These are phyloP conservation scores for Catocala fraxini DNA, from an alignment of 2,888 invertebrate species.

Conservation along the genomic window DNA sequence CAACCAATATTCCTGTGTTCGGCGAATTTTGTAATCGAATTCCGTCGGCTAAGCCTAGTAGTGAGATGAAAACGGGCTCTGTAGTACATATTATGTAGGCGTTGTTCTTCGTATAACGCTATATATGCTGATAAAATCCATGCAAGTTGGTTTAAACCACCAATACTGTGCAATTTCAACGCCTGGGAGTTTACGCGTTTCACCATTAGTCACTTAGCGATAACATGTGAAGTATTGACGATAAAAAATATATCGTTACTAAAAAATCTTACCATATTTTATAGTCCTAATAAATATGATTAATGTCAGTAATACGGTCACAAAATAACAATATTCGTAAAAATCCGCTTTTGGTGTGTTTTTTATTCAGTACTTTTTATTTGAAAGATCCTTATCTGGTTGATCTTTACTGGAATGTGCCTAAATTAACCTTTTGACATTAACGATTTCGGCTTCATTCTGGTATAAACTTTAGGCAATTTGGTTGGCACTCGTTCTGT, in stretches of 20 bases:
- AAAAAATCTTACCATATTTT: no score
- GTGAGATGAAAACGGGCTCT: no score
- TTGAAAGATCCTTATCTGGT: slow-evolving; percentile 24
- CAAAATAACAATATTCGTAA: no score
- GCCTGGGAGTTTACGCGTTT: neutral
- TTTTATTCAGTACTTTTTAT: slow-evolving; percentile 10
- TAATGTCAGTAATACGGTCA: neutral
- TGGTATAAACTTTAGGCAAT: slow-evolving; percentile 27
- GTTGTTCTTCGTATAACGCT: no score
- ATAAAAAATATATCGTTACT: no score
- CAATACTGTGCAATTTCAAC: no score
- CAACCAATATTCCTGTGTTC: neutral
- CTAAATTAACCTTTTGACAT: slow-evolving; percentile 47
- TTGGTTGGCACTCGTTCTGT: slow-evolving; percentile 22
- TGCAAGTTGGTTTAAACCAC: no score
- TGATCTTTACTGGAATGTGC: slow-evolving; percentile 33
- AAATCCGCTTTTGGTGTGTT: neutral
- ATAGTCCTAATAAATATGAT: slow-evolving; percentile 7
- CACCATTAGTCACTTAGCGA: no score
- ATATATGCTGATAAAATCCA: no score
- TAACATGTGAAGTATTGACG: neutral
- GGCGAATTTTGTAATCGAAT: neutral
- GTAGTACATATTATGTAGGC: no score
- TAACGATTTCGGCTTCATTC: slow-evolving; percentile 33
- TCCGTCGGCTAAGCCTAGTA: no score